phyloP scores from a whole-genome alignment of 2,888 invertebrate genomes.

The Thyatira batis region DNA sequence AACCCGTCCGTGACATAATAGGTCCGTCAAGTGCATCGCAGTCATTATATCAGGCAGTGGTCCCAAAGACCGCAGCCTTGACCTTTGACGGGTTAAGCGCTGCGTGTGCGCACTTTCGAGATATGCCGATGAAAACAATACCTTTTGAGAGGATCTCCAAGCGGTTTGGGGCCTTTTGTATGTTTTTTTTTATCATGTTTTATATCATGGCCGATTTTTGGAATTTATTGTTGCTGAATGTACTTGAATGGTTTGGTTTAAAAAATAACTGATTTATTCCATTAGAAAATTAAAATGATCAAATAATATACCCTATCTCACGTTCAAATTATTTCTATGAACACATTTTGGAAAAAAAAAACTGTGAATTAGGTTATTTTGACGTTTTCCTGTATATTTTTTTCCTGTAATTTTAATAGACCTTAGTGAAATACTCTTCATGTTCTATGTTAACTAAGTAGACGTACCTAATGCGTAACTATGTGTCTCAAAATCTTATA shows the following conservation, averaged over 20 bases:
- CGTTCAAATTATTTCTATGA: too few relatives aligned
- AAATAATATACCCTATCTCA: too few relatives aligned
- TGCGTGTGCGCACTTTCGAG: conserved; percentile 36
- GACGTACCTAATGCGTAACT: too few relatives aligned
- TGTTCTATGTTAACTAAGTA: background rate
- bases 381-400: too few relatives aligned
- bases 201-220: too few relatives aligned
- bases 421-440: background rate
- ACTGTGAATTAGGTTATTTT: too few relatives aligned
- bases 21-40: conserved; percentile 38
- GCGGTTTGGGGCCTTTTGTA: conserved; percentile 6
- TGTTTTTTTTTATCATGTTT: conserved; percentile 11
- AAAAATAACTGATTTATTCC: too few relatives aligned
- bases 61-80: conserved; percentile 50
- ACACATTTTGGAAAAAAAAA: too few relatives aligned
- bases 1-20: conserved; percentile 45
- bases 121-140: conserved; percentile 36
- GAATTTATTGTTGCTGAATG: background rate
- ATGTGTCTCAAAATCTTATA: too few relatives aligned
- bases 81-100: conserved; percentile 55
- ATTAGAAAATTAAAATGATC: too few relatives aligned
- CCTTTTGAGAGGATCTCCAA: background rate
- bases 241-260: too few relatives aligned
- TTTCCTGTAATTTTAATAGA: background rate
- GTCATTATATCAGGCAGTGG: conserved; percentile 39